Conservation (phyloP, 2,888 invertebrate genomes). For the Drosophila basisetae region DNA sequence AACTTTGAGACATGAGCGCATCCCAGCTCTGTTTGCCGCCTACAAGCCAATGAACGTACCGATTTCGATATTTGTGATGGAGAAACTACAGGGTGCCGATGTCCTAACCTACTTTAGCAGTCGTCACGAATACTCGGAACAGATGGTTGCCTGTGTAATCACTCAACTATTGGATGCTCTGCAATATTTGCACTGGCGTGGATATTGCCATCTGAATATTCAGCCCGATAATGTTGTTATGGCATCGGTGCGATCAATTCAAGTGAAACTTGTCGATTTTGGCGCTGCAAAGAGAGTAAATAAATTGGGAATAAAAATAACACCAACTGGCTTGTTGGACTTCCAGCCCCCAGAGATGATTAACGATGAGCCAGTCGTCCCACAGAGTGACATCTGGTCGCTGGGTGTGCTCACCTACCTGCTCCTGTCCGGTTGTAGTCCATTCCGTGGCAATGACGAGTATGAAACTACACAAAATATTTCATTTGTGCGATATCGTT, state of each 20-base stretch:
- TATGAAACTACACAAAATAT: constrained; percentile 96
- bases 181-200: constrained; percentile 98
- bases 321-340: constrained; percentile 90
- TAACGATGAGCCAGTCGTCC: constrained; percentile 93
- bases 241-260: constrained; percentile 92
- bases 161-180: constrained; percentile 95
- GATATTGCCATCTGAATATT: constrained; percentile 94
- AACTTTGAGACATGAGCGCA: constrained; percentile 94
- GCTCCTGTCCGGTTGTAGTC: constrained; percentile 95
- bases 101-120: constrained; percentile 95
- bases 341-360: constrained; percentile 95
- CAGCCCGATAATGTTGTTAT: constrained; percentile 98
- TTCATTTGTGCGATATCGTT: constrained; percentile 95
- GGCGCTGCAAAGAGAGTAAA: constrained; percentile 94
- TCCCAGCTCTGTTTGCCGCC: constrained; percentile 91
- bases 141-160: constrained; percentile 94
- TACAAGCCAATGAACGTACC: constrained; percentile 89
- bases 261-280: constrained; percentile 96
- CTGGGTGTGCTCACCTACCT: constrained; percentile 96
- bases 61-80: constrained; percentile 90
- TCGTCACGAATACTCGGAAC: constrained; percentile 96
- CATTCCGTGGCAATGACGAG: constrained; percentile 93
- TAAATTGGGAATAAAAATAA: constrained; percentile 89
- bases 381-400: constrained; percentile 98
- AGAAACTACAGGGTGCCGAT: constrained; percentile 96